Base-by-base conservation (phyloP, 1,140 invertebrate species). In the Drosophila burlai region DNA sequence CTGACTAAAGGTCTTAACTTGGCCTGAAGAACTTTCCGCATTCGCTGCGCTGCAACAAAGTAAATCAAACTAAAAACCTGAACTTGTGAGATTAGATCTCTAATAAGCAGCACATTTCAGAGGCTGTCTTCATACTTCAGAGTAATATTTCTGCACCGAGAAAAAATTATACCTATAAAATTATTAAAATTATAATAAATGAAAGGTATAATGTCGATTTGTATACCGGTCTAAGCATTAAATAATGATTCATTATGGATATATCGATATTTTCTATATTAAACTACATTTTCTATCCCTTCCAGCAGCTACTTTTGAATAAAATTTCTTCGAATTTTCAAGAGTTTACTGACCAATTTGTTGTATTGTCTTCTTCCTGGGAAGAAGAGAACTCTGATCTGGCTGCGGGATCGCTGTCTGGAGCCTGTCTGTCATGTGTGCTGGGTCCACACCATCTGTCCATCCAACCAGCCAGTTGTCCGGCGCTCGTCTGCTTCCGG, bases 401-500 rank as follows among this genome's bases (percentile, higher is more conserved):
- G 26, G 5, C 49, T n/a, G 49, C 26, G 10, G 16, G 26, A 52
- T 52, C 49, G 31, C 18, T 50, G 38, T 38, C 66, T 73, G 69
- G 66, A 60, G 69, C 31, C 15, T 72, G 69, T 73, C 69, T 73
- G 46, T 73, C 69, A 73, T 72, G 45, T 18, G 31, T 66, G 29
- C 16, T 31, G 5, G 18, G 18, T 34, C 9, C 21, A 31, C 18
- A 18, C 40, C 62, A 31, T 66, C 61, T 46, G 34, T 58, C 36
- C 46, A 47, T 47, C 46, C 18, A 21, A 21, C 11, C 26, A 31
- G 31, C 43, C 55, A 47, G 21, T 46, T 64, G 60, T 69, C 66
- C 66, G 47, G 47, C 66, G 61, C 66, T 73, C 47, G 72, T 75
- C 75, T 68, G 74, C 74, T 77, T 77, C 75, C 75, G 75, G 74